Evolutionary conservation across 1,140 invertebrate species (phyloP).

Genomic region (Kradibia gibbosae): DNA sequence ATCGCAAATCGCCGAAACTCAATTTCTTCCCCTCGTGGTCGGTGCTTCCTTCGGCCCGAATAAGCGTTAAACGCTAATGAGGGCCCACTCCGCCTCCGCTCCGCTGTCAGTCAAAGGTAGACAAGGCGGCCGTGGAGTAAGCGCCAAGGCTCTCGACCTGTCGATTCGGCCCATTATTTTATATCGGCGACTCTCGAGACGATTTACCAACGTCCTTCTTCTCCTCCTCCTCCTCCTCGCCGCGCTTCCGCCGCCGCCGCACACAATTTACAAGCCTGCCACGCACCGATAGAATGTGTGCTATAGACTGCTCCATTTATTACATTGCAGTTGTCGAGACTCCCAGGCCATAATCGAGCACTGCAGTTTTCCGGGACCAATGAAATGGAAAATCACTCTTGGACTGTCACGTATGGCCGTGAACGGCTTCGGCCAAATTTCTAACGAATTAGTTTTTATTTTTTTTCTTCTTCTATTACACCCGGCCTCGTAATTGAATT

Average conservation of each 20-base stretch:
- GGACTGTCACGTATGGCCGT: not conserved
- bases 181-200: not conserved
- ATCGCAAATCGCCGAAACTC: not conserved
- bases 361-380: slow-evolving; percentile 21
- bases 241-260: not conserved
- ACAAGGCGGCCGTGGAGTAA: not conserved
- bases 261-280: too few species aligned
- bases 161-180: slow-evolving; percentile 8
- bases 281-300: too few species aligned
- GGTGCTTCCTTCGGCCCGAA: not conserved
- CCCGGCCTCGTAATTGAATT: slow-evolving; percentile 2
- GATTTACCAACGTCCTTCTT: not conserved
- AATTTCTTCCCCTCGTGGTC: not conserved
- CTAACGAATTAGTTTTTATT: slow-evolving; percentile 32
- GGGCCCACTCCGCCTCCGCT: too few species aligned
- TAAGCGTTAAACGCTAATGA: not conserved
- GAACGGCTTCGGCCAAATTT: not conserved
- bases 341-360: not conserved
- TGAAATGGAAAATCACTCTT: slow-evolving; percentile 32
- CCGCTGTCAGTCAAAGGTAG: too few species aligned
- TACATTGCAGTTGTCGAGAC: slow-evolving; percentile 4
- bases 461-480: not conserved
- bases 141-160: not conserved
- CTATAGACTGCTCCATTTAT: not conserved
- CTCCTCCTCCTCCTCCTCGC: not conserved